Conservation (phyloP, 2,888 invertebrate genomes). For the Plagodis dolabraria region DNA sequence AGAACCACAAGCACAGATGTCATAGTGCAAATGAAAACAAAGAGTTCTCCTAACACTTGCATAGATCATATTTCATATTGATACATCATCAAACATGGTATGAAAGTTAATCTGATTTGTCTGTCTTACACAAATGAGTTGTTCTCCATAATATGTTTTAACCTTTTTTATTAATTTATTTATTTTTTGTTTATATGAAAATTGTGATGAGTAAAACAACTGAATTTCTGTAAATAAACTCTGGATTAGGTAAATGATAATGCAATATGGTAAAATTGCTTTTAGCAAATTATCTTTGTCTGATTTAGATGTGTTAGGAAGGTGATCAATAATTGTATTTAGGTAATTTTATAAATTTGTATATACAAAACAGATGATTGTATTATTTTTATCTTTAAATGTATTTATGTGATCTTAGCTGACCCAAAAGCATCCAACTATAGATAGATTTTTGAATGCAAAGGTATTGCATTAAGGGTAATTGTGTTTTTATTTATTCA, state of each 20-base stretch:
- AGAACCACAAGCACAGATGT: no score
- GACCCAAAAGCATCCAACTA: slow-evolving; percentile 33
- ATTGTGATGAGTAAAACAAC: neutral
- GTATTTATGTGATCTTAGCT: slow-evolving; percentile 43
- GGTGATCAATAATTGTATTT: slow-evolving; percentile 46
- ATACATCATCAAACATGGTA: neutral
- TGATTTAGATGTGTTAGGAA: slow-evolving; percentile 24
- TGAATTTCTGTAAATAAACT: slow-evolving; percentile 11
- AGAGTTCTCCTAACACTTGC: no score
- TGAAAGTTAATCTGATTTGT: neutral
- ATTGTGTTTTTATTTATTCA: slow-evolving; percentile 2
- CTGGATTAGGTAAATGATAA: slow-evolving; percentile 15
- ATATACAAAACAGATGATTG: slow-evolving; percentile 52
- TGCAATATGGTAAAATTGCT: slow-evolving; percentile 26
- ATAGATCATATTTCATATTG: no score
- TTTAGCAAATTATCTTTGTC: slow-evolving; percentile 31
- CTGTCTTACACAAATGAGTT: neutral
- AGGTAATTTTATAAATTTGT: slow-evolving; percentile 76
- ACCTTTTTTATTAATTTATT: neutral
- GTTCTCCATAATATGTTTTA: neutral
- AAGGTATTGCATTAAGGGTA: no score
- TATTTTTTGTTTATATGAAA: neutral
- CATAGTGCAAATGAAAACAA: no score
- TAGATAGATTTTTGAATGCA: slow-evolving; percentile 1
- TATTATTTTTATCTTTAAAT: slow-evolving; percentile 42